These are phyloP conservation scores for Pseudococcus jackbeardsleyi DNA, from an alignment of 2,888 invertebrate species.

Conservation along the genomic window DNA sequence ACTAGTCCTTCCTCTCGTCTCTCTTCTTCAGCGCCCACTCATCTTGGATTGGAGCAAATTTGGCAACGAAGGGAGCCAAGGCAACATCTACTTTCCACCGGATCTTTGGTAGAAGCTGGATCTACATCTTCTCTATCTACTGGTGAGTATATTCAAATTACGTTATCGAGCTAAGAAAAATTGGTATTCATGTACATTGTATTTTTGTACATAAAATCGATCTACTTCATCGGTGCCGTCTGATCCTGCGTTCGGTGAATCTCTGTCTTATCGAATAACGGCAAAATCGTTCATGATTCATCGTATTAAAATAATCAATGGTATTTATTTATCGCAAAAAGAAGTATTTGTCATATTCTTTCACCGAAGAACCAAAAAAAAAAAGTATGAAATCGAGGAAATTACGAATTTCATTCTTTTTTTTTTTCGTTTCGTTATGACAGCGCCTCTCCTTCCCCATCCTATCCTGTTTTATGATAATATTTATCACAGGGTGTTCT, in stretches of 20 bases:
- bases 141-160: slow-evolving; percentile 69
- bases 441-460: neutral
- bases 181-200: no score
- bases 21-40: slow-evolving; percentile 90
- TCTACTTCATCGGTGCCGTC: no score
- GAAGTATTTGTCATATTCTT: neutral
- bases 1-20: slow-evolving; percentile 75
- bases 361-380: neutral
- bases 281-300: no score
- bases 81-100: slow-evolving; percentile 86
- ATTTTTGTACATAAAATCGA: no score
- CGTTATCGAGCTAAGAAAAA: no score
- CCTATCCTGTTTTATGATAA: neutral
- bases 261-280: no score
- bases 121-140: slow-evolving; percentile 87
- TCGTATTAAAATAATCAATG: no score
- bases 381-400: neutral
- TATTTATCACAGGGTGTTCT: neutral
- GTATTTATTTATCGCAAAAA: no score
- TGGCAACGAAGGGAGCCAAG: slow-evolving; percentile 91
- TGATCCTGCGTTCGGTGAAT: no score
- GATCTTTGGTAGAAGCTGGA: slow-evolving; percentile 85
- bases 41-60: slow-evolving; percentile 84
- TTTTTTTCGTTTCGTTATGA: neutral
- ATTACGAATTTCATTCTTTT: neutral